Conservation (phyloP, 2,888 invertebrate species). For the Cistogaster globosa region DNA sequence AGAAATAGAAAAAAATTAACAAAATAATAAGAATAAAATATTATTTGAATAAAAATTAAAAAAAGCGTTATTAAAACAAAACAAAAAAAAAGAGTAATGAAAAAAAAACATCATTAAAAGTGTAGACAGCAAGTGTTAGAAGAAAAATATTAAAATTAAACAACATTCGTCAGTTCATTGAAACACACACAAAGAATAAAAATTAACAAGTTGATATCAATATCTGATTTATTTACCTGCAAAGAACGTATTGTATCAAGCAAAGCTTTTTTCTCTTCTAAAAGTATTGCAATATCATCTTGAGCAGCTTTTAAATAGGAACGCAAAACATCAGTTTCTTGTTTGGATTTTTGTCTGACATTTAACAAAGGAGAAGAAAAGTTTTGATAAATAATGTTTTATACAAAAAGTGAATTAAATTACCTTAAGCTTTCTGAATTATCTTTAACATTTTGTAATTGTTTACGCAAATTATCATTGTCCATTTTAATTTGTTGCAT, state of each 20-base stretch:
- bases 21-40: constrained; percentile 10
- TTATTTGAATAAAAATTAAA: constrained; percentile 13
- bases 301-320: constrained; percentile 87
- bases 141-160: constrained; percentile 50
- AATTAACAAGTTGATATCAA: too few relatives aligned
- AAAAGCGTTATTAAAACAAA: constrained; percentile 6
- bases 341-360: constrained; percentile 82
- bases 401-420: neutral
- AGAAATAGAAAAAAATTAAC: constrained; percentile 10
- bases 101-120: constrained; percentile 37
- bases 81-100: neutral
- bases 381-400: constrained; percentile 1
- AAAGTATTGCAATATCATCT: constrained; percentile 88
- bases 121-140: constrained; percentile 57
- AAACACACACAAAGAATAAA: neutral
- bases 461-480: constrained; percentile 86
- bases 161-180: constrained; percentile 44
- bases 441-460: constrained; percentile 84
- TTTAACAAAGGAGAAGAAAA: neutral
- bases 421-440: constrained; percentile 85
- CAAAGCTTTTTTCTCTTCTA: constrained; percentile 89
- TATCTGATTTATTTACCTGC: constrained; percentile 84
- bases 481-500: constrained; percentile 85
- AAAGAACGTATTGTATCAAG: constrained; percentile 88
- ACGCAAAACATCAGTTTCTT: constrained; percentile 86